Percentiles rank a stretch among this genome's conserved stretches.
phyloP scores from a whole-genome alignment of 2,113 vertebrate genomes.

The Pterocles gutturalis region DNA sequence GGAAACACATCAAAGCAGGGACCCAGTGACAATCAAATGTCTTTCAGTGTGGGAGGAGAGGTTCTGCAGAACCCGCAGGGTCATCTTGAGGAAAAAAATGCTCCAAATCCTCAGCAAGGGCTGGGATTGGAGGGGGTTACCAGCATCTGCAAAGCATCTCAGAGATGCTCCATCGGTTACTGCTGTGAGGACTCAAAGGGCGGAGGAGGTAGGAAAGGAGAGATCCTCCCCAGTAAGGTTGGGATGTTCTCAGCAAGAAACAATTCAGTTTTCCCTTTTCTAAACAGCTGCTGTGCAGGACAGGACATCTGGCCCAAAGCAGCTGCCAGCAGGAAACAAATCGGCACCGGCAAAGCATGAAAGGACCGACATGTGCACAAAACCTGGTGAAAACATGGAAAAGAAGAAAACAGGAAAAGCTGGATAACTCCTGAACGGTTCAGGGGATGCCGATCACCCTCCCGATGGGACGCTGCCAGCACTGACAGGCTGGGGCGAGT shows the following conservation, averaged over 20 bases:
- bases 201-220: neutral
- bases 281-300: neutral
- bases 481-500: neutral
- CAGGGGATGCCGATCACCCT: neutral
- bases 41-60: neutral
- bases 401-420: conserved; percentile 13
- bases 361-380: neutral
- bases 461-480: neutral
- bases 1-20: conserved; percentile 14
- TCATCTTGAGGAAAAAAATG: neutral
- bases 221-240: neutral
- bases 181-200: neutral
- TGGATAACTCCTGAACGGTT: neutral
- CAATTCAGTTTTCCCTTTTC: neutral
- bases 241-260: neutral
- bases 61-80: neutral
- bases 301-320: neutral
- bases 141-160: conserved; percentile 22
- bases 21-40: neutral
- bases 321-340: neutral
- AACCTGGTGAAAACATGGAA: neutral
- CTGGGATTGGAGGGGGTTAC: rapidly evolving
- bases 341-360: neutral
- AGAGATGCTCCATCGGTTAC: neutral
- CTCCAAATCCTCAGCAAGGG: neutral